Evolutionary conservation across 1,140 invertebrate genomes (phyloP).

Genomic region (Euura saliciscinereae): DNA sequence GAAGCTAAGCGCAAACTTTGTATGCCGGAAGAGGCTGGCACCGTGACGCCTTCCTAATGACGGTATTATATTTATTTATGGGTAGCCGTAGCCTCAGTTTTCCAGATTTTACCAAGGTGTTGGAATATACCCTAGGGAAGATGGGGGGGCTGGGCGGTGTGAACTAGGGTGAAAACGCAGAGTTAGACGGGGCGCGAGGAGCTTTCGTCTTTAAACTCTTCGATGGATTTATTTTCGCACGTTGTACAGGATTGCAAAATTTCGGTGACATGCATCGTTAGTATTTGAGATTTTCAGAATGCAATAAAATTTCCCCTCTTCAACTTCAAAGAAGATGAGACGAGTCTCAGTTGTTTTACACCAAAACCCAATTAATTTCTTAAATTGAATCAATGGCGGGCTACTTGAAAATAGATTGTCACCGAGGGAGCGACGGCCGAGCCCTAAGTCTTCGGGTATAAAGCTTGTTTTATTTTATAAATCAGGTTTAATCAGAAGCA

Average conservation of each 20-base stretch:
- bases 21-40: constrained; percentile 31
- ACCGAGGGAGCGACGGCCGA: constrained; percentile 12
- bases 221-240: not conserved
- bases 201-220: not conserved
- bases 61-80: constrained; percentile 34
- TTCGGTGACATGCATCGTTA: not conserved
- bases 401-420: constrained; percentile 28
- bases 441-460: not conserved
- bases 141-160: not conserved
- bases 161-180: too few relatives aligned
- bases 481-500: constrained; percentile 22
- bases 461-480: constrained; percentile 23
- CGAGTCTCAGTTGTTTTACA: too few relatives aligned
- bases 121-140: not conserved
- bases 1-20: constrained; percentile 30
- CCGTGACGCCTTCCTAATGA: constrained; percentile 38
- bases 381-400: constrained; percentile 17
- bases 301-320: too few relatives aligned
- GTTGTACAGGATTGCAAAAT: not conserved
- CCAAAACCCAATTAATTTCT: constrained; percentile 12
- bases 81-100: constrained; percentile 2
- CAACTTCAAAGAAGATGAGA: too few relatives aligned
- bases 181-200: not conserved
- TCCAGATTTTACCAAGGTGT: constrained; percentile 4
- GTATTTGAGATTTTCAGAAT: too few relatives aligned